Conservation (phyloP, 1,140 invertebrate genomes). For the Agrypnia vestita region DNA sequence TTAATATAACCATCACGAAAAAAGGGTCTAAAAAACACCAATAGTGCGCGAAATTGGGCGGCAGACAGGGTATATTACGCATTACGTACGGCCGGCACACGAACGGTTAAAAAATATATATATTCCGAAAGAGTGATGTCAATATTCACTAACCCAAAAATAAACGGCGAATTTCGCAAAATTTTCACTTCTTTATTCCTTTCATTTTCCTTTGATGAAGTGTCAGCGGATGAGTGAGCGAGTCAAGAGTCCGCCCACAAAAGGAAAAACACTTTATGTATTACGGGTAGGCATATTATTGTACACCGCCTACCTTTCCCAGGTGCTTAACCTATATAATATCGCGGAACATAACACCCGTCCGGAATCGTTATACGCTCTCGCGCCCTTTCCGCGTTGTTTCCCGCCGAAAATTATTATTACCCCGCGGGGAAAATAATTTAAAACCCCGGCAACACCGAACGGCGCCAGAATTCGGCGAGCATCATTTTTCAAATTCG, state of each 20-base stretch:
- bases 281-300: not conserved
- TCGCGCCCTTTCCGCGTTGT: not conserved
- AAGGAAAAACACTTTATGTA: not conserved
- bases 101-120: no score
- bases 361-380: not conserved
- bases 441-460: conserved; percentile 5
- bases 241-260: not conserved
- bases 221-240: not conserved
- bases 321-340: conserved; percentile 10
- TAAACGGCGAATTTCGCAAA: not conserved
- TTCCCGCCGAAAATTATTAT: conserved; percentile 15
- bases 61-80: no score
- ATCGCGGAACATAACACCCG: no score
- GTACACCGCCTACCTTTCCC: not conserved
- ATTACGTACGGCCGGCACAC: no score
- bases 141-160: no score
- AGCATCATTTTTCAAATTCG: not conserved
- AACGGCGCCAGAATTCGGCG: not conserved
- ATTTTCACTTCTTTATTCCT: not conserved
- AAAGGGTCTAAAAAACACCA: no score
- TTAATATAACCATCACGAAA: no score
- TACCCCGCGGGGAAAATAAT: not conserved
- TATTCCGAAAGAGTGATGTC: no score
- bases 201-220: not conserved
- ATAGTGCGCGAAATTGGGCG: no score